Evolutionary conservation across 1,140 invertebrate species (phyloP), one percentile per base, ranked within the genome.

Genomic region (Antheraea mylitta): DNA sequence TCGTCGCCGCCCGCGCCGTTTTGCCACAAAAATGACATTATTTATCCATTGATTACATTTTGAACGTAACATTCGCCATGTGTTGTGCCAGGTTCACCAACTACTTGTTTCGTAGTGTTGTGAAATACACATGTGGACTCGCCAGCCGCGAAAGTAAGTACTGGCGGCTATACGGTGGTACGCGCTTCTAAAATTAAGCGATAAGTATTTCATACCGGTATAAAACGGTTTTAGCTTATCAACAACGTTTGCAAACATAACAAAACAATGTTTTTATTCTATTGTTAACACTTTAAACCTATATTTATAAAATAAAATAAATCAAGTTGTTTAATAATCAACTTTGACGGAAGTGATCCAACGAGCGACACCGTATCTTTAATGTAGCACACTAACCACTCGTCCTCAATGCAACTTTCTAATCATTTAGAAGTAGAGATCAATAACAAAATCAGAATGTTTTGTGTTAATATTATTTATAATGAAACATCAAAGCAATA

Each of bases 51-150:
- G 78, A 85, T 76, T 69, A 77, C 74, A 72, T 64, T 72, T 74
- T 70, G 61, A 73, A 38, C n/a, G n/a, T 68, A 81, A 81, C 77
- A 67, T 73, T 82, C 82, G 82, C 75, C 71, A 91, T 90, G 89
- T 90, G 87, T 78, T 89, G 87, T 86, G 81, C 85, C 48, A 81
- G 84, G 75, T 86, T 86, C 75, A 86, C 82, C 67, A 85, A 86
- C 76, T 89, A 90, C 75, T 77, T 90, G 69, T 90, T 89, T 73
- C 82, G 87, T 77, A 90, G 87, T 79, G 80, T 91, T 66, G 80
- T 87, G 74, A 90, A 89, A 74, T 91, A 91, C 79, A 91, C 87
- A 87, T 91, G 87, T 82, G 89, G 87, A 81, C 76, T 88, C 22
- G 80, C 82, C 72, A 86, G 87, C 78, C 80, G 84, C 71, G 86